phyloP scores from a whole-genome alignment of 2,797 vertebrate species.

The Gambelia wislizenii region DNA sequence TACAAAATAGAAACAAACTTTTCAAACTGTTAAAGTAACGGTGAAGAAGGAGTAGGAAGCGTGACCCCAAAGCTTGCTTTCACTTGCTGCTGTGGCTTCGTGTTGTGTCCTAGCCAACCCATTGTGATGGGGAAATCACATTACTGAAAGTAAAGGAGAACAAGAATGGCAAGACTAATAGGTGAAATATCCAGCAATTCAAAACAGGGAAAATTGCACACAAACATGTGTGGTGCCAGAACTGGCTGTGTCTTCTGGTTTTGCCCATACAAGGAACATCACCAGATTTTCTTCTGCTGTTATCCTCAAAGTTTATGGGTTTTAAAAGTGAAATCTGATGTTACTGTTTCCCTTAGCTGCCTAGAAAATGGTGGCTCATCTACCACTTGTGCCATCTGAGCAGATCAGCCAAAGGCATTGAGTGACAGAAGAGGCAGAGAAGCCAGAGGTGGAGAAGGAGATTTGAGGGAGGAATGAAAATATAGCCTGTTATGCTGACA shows the following conservation, averaged over 20 bases:
- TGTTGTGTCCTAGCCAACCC: neutral
- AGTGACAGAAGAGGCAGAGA: neutral
- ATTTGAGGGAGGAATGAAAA: constrained; percentile 11
- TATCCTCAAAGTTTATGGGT: neutral
- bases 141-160: neutral
- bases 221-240: neutral
- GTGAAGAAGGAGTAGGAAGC: neutral
- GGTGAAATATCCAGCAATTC: neutral
- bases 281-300: neutral
- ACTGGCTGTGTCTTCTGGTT: neutral
- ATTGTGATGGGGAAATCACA: neutral
- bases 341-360: neutral
- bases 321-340: neutral
- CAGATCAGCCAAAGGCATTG: neutral
- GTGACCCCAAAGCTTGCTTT: neutral
- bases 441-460: neutral
- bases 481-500: neutral
- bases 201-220: neutral
- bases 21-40: no score
- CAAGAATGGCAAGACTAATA: neutral
- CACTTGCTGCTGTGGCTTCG: neutral
- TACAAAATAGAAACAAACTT: neutral
- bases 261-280: neutral
- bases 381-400: neutral
- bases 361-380: neutral